Conservation (phyloP, 2,888 invertebrate genomes). For the Drosophila mimetica region DNA sequence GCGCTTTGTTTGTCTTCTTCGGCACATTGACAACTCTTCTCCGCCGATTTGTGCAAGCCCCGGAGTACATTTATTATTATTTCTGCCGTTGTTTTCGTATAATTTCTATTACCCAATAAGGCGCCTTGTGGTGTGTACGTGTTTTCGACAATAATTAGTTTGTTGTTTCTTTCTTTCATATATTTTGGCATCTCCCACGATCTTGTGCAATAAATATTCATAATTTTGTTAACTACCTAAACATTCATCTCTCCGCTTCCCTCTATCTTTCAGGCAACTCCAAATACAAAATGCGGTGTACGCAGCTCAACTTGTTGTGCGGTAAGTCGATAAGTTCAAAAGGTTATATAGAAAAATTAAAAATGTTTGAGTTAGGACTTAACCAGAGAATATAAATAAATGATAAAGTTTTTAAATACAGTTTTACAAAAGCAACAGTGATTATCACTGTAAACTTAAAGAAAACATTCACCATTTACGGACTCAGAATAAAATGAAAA, state of each 20-base stretch:
- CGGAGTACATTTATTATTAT: slow-evolving; percentile 48
- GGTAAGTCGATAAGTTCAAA: slow-evolving; percentile 63
- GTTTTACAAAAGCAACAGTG: background rate
- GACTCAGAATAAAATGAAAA: no score
- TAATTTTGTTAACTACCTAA: slow-evolving; percentile 55
- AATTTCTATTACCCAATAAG: slow-evolving; percentile 65
- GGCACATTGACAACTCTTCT: slow-evolving; percentile 49
- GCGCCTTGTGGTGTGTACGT: slow-evolving; percentile 42
- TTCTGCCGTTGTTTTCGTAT: slow-evolving; percentile 49
- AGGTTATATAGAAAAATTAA: background rate
- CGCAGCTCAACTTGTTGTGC: slow-evolving; percentile 60
- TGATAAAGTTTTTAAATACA: background rate
- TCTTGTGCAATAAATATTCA: slow-evolving; percentile 71
- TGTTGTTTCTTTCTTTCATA: slow-evolving; percentile 23
- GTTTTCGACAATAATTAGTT: slow-evolving; percentile 43
- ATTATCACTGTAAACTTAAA: background rate
- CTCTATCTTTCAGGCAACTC: slow-evolving; percentile 70
- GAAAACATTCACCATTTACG: no score
- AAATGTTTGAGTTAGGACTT: background rate
- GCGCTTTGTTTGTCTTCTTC: slow-evolving; percentile 44
- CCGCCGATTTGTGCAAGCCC: slow-evolving; percentile 42
- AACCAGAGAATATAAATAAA: background rate
- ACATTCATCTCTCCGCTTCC: slow-evolving; percentile 43
- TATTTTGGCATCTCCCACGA: slow-evolving; percentile 60
- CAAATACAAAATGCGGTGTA: slow-evolving; percentile 71